A percentile compares a stretch with the other conserved stretches of the same genome.
These are phyloP conservation scores for Heterodera schachtii DNA, from an alignment of 1,140 invertebrate genomes.

Conservation along the genomic window DNA sequence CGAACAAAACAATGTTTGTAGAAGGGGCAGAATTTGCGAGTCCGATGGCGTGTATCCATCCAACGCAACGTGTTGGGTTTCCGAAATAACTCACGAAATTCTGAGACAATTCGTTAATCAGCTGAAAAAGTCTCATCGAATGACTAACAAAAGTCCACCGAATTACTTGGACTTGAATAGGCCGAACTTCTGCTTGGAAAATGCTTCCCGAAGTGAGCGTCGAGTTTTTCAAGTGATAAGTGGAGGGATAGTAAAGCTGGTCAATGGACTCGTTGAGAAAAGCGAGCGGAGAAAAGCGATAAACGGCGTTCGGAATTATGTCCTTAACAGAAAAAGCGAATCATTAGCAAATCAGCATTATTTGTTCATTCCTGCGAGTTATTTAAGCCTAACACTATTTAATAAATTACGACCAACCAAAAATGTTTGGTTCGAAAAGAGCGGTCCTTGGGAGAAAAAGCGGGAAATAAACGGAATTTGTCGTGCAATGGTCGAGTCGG, in stretches of 20 bases:
- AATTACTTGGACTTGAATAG: conserved; percentile 37
- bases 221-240: conserved; percentile 29
- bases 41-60: conserved; percentile 40
- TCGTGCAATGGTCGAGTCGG: conserved; percentile 32
- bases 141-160: background rate
- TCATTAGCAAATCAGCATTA: background rate
- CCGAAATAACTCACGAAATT: conserved; percentile 39
- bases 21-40: conserved; percentile 39
- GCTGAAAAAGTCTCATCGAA: conserved; percentile 33
- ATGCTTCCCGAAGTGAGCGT: conserved; percentile 7
- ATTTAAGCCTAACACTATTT: background rate
- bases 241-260: conserved; percentile 41
- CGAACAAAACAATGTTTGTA: conserved; percentile 29
- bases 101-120: conserved; percentile 32
- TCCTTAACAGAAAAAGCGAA: conserved; percentile 22
- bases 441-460: conserved; percentile 17
- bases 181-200: conserved; percentile 33
- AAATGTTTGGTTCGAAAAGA: background rate
- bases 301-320: conserved; percentile 12
- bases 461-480: conserved; percentile 40
- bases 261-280: conserved; percentile 44
- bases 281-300: conserved; percentile 37
- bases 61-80: conserved; percentile 10
- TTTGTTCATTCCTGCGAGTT: background rate
- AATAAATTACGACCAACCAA: background rate